Conservation (phyloP, 2,888 invertebrate genomes). For the Cistogaster globosa region DNA sequence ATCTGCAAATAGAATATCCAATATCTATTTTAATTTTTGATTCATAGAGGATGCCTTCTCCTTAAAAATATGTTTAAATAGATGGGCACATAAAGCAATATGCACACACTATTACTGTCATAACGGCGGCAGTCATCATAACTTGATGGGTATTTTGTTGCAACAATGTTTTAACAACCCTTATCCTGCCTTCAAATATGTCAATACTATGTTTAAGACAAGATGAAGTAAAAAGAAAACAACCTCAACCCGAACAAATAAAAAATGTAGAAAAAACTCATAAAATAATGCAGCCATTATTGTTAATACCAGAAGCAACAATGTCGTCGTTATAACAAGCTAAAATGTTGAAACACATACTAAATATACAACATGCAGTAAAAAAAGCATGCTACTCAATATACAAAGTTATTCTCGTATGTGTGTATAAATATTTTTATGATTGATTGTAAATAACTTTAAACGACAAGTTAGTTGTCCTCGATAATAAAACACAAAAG, state of each 20-base stretch:
- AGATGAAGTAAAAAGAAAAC: neutral
- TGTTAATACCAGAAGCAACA: constrained; percentile 58
- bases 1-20: too few relatives aligned
- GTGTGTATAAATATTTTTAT: constrained; percentile 59
- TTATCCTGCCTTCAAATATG: constrained; percentile 63
- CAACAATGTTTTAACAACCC: constrained; percentile 58
- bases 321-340: constrained; percentile 22
- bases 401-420: neutral
- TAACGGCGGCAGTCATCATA: constrained; percentile 54
- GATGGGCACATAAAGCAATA: constrained; percentile 22
- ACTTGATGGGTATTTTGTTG: constrained; percentile 62
- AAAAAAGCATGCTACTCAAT: constrained; percentile 29
- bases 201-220: constrained; percentile 43
- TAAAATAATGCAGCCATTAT: constrained; percentile 44
- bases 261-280: constrained; percentile 22
- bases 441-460: constrained; percentile 71
- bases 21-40: too few relatives aligned
- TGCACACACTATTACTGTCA: constrained; percentile 31
- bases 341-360: neutral
- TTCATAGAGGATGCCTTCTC: neutral
- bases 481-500: constrained; percentile 64
- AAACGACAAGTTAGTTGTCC: constrained; percentile 66
- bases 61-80: neutral
- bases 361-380: constrained; percentile 10
- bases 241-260: neutral